Evolutionary conservation across 2,113 vertebrate genomes (phyloP), one percentile per base, ranked within the genome.

Genomic region (Nesoenas mayeri): DNA sequence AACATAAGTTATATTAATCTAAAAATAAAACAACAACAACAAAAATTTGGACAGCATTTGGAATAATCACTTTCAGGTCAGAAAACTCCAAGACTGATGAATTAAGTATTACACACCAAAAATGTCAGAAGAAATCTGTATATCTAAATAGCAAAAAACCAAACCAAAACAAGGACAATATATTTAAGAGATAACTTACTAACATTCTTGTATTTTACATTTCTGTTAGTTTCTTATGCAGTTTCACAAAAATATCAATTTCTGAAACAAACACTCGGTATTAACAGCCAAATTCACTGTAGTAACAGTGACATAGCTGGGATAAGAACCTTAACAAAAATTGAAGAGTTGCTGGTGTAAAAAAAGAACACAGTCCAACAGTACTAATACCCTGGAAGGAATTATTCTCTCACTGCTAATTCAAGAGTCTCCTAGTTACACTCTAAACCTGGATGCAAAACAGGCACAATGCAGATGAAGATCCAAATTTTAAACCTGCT

Each of bases 391-490:
- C 65, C 75, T 88, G 88, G 67, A 91, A 88, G 62, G 75, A 94
- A 91, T 90, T 91, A 90, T 48, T 94, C 29, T 57, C 69, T 74
- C 50, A 34, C 51, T 67, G 56, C 67, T 90, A 88, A 77, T 94
- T 94, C 90, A 80, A 78, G 20, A 88, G 48, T 91, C 82, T 93
- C 71, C 74, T 85, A 25, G 7, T 66, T 91, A 91, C 21, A 82
- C 64, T 83, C 75, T 58, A 90, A 88, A 83, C 38, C 71, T 72
- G 66, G 48, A 95, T 85, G 74, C 40, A 88, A 79, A 93, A 84
- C 57, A 93, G 57, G 40, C 38, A 82, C 48, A 54, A 79, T 42
- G 56, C 38, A 93, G 91, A 85, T n/a, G 15, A 71, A 93, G 72
- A 88, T 44, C 20, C 82, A 86, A 24, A 90, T 74, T 94, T 91